Conservation (phyloP, 2,888 invertebrate genomes). For the Dynastes hyllus region DNA sequence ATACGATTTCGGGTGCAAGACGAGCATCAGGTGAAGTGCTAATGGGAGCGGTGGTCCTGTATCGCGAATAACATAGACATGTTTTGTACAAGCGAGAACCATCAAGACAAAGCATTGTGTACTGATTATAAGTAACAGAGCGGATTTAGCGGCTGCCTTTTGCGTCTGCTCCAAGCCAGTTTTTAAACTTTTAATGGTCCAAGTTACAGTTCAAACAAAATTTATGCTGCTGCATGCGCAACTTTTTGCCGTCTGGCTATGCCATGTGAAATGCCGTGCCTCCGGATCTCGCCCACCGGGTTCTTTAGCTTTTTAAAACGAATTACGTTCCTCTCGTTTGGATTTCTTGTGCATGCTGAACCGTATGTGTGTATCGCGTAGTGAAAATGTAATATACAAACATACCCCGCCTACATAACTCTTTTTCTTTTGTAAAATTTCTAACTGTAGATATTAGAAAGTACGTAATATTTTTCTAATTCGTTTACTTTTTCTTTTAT, state of each 20-base stretch:
- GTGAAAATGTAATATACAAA: conserved; percentile 23
- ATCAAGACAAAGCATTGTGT: conserved; percentile 63
- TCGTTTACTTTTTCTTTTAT: conserved; percentile 7
- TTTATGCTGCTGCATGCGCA: conserved; percentile 64
- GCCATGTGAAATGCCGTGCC: conserved; percentile 63
- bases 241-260: conserved; percentile 69
- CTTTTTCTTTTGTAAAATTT: neutral
- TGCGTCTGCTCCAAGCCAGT: conserved; percentile 68
- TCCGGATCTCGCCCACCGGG: conserved; percentile 28
- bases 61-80: conserved; percentile 59
- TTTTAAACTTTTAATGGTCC: conserved; percentile 70
- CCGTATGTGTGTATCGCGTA: neutral
- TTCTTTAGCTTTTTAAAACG: conserved; percentile 32
- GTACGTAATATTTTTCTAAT: neutral
- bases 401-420: conserved; percentile 22
- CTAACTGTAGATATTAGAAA: neutral
- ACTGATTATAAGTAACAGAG: conserved; percentile 61
- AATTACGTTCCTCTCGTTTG: neutral
- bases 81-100: conserved; percentile 56
- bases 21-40: conserved; percentile 45
- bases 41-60: conserved; percentile 57
- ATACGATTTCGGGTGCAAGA: conserved; percentile 38
- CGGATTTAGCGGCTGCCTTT: conserved; percentile 62
- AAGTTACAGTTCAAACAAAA: conserved; percentile 66
- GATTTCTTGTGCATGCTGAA: conserved; percentile 19